phyloP scores from a whole-genome alignment of 2,113 vertebrate species.

The Coptodon bakossiorum region DNA sequence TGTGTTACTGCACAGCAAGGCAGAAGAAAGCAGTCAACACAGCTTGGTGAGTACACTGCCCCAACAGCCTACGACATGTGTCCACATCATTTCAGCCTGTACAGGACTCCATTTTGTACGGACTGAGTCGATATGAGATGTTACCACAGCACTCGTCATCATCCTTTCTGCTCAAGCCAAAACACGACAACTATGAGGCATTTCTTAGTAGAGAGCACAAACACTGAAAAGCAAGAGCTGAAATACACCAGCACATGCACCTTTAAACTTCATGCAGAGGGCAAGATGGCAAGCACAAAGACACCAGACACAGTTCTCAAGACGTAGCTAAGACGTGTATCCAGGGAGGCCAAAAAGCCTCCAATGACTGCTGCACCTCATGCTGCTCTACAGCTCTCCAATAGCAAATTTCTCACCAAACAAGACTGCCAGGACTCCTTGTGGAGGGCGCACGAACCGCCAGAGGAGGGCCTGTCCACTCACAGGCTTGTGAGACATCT shows the following conservation, averaged over 20 bases:
- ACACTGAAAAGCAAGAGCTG: background rate
- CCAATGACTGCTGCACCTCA: background rate
- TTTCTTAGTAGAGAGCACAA: background rate
- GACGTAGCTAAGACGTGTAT: background rate
- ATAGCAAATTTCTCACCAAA: background rate
- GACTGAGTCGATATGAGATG: background rate
- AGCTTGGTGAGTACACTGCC: background rate
- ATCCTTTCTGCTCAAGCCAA: background rate
- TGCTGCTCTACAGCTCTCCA: background rate
- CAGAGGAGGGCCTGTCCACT: constrained; percentile 15
- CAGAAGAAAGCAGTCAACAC: background rate
- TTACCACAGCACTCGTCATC: background rate
- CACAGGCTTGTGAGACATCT: background rate
- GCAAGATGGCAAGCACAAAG: background rate
- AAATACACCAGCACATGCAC: background rate
- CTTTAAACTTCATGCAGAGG: background rate
- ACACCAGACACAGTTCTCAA: background rate
- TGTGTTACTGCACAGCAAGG: background rate
- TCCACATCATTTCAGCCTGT: background rate
- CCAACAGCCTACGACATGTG: background rate
- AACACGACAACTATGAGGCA: background rate
- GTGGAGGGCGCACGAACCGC: background rate
- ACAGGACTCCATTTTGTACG: background rate
- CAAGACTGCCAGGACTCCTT: background rate
- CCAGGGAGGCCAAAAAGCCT: background rate